A percentile compares a stretch with the other conserved stretches of the same genome.
phyloP scores from a whole-genome alignment of 2,888 invertebrate genomes.

The Macropis europaea region DNA sequence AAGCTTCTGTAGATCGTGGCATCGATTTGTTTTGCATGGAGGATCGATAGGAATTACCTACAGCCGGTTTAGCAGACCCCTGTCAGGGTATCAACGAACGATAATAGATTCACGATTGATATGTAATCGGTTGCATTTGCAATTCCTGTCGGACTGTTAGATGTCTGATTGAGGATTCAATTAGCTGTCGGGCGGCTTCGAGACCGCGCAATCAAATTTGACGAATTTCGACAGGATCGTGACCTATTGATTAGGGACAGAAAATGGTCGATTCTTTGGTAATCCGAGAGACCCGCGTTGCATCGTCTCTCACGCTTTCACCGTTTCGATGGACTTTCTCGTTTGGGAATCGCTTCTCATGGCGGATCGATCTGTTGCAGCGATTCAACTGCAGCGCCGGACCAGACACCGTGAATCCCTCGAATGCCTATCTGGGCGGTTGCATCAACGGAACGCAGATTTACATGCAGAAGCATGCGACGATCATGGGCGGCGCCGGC shows the following conservation, averaged over 20 bases:
- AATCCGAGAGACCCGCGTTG: slow-evolving; percentile 43
- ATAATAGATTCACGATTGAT: neutral
- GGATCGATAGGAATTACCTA: neutral
- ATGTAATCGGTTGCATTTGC: neutral
- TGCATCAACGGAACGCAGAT: slow-evolving; percentile 87
- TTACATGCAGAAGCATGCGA: slow-evolving; percentile 89
- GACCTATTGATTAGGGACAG: slow-evolving; percentile 37
- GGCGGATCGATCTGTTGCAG: slow-evolving; percentile 76
- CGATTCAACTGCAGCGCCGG: slow-evolving; percentile 71
- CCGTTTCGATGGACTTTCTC: slow-evolving; percentile 62
- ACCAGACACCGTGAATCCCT: slow-evolving; percentile 79
- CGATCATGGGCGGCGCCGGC: slow-evolving; percentile 90
- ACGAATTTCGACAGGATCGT: slow-evolving; percentile 3
- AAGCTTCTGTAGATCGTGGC: neutral
- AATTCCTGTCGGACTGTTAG: neutral
- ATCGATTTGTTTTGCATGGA: too few relatives aligned
- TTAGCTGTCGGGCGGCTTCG: too few relatives aligned
- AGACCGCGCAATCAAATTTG: too few relatives aligned
- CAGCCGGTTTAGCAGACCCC: slow-evolving; percentile 34
- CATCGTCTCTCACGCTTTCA: slow-evolving; percentile 67
- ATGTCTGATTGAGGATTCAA: neutral
- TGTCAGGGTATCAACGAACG: slow-evolving; percentile 15
- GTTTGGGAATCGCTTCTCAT: slow-evolving; percentile 43
- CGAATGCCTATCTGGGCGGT: slow-evolving; percentile 87
- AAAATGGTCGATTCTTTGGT: slow-evolving; percentile 27